Conservation (phyloP, 1,140 invertebrate genomes). For the Philotrypesis tridentata region DNA sequence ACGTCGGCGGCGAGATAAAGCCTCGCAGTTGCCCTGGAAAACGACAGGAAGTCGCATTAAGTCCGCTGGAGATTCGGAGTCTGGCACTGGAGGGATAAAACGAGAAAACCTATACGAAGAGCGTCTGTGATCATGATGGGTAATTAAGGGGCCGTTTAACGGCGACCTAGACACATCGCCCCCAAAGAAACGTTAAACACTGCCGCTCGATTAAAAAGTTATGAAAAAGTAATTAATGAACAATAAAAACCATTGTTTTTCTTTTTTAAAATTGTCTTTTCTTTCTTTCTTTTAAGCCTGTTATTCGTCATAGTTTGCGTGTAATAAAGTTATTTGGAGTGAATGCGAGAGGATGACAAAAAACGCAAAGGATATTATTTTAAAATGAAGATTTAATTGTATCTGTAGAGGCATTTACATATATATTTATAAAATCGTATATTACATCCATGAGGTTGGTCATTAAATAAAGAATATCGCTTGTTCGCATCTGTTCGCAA, state of each 20-base stretch:
- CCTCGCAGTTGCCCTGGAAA: background rate
- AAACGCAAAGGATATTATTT: background rate
- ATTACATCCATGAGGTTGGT: slow-evolving; percentile 53
- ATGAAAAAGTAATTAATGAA: no score
- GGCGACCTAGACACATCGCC: slow-evolving; percentile 7
- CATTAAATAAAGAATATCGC: slow-evolving; percentile 43
- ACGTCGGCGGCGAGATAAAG: slow-evolving; percentile 35
- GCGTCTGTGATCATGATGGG: slow-evolving; percentile 5
- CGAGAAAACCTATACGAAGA: background rate
- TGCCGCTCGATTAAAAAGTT: no score
- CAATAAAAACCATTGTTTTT: no score
- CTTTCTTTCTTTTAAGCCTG: background rate
- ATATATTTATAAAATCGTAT: slow-evolving; percentile 55
- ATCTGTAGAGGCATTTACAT: slow-evolving; percentile 55
- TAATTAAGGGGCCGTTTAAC: slow-evolving; percentile 34
- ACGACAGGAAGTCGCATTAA: slow-evolving; percentile 48
- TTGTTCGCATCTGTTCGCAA: slow-evolving; percentile 19
- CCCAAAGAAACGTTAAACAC: background rate
- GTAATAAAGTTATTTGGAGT: background rate
- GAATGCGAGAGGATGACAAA: background rate
- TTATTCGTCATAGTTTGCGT: background rate
- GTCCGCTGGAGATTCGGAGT: slow-evolving; percentile 28
- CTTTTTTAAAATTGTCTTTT: background rate
- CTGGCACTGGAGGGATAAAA: background rate
- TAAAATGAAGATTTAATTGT: slow-evolving; percentile 60